phyloP scores from a whole-genome alignment of 1,140 invertebrate genomes.

The Acyrthosiphon pisum region DNA sequence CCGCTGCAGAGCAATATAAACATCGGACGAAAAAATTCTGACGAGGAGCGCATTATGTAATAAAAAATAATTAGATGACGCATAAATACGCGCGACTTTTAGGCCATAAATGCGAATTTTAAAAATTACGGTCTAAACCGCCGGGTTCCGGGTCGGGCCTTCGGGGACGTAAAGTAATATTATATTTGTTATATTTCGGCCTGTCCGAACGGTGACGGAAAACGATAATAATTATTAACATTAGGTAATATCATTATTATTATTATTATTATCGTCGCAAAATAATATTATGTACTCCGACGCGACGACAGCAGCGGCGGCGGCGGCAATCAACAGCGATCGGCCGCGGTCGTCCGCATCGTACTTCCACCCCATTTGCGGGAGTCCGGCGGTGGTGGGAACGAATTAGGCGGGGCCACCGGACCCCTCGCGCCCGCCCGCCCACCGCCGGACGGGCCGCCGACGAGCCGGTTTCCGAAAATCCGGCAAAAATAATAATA shows the following conservation, averaged over 20 bases:
- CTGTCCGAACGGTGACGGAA: not conserved
- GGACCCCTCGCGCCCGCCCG: slow-evolving; percentile 54
- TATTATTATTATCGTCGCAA: too few species aligned
- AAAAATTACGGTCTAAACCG: too few species aligned
- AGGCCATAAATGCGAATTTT: too few species aligned
- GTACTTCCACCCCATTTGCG: slow-evolving; percentile 51
- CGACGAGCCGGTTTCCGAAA: slow-evolving; percentile 54
- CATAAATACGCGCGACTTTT: too few species aligned
- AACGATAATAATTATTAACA: not conserved
- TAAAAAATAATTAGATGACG: too few species aligned
- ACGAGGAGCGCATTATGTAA: not conserved
- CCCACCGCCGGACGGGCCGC: slow-evolving; percentile 4
- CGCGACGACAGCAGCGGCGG: not conserved
- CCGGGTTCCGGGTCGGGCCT: too few species aligned
- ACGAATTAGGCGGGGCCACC: slow-evolving; percentile 55
- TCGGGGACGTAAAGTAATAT: too few species aligned
- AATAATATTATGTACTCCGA: too few species aligned
- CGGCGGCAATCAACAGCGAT: slow-evolving; percentile 25
- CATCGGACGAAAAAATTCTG: not conserved
- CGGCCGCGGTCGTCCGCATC: not conserved
- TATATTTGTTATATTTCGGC: not conserved
- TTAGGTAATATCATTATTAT: not conserved
- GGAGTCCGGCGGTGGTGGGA: slow-evolving; percentile 46
- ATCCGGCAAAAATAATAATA: slow-evolving; percentile 48
- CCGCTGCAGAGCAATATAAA: not conserved